Percentiles rank a stretch among this genome's conserved stretches.
Evolutionary conservation across 1,140 invertebrate genomes (phyloP).

Genomic region (Drosophila ercepeae): DNA sequence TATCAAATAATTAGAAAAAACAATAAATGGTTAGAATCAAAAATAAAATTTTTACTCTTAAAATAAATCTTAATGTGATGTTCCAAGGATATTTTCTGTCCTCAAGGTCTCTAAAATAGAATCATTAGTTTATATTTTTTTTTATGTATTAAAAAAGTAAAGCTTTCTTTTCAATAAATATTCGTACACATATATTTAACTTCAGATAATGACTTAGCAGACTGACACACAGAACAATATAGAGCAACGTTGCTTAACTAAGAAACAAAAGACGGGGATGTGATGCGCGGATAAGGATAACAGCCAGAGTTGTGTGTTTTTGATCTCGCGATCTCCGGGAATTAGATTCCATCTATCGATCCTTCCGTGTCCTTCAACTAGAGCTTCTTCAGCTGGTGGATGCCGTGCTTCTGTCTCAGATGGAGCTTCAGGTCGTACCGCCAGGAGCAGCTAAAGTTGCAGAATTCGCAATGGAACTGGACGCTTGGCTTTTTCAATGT

Average conservation of each 20-base stretch:
- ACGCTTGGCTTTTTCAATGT: slow-evolving; percentile 63
- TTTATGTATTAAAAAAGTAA: slow-evolving; percentile 11
- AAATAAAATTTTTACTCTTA: slow-evolving; percentile 11
- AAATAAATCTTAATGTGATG: background rate
- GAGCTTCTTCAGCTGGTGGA: slow-evolving; percentile 80
- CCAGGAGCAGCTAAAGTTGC: slow-evolving; percentile 79
- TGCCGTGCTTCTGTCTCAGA: slow-evolving; percentile 81
- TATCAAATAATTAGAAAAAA: slow-evolving; percentile 6
- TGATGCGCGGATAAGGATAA: slow-evolving; percentile 18
- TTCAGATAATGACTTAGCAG: slow-evolving; percentile 58
- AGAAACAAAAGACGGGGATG: slow-evolving; percentile 6
- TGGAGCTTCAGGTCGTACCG: slow-evolving; percentile 82
- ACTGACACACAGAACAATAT: slow-evolving; percentile 49
- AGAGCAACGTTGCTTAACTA: slow-evolving; percentile 39
- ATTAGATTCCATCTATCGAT: slow-evolving; percentile 1
- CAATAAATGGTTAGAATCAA: background rate
- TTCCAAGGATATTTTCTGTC: slow-evolving; percentile 24
- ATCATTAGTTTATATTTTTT: slow-evolving; percentile 12
- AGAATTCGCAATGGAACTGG: slow-evolving; percentile 81
- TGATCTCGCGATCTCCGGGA: slow-evolving; percentile 18
- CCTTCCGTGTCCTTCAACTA: slow-evolving; percentile 42
- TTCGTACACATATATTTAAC: slow-evolving; percentile 82
- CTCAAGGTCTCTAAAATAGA: slow-evolving; percentile 21
- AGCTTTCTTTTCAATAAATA: slow-evolving; percentile 74
- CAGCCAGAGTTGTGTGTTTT: slow-evolving; percentile 51